These are phyloP conservation scores for Lepidurus packardi DNA, from an alignment of 1,140 invertebrate genomes.

Conservation along the genomic window DNA sequence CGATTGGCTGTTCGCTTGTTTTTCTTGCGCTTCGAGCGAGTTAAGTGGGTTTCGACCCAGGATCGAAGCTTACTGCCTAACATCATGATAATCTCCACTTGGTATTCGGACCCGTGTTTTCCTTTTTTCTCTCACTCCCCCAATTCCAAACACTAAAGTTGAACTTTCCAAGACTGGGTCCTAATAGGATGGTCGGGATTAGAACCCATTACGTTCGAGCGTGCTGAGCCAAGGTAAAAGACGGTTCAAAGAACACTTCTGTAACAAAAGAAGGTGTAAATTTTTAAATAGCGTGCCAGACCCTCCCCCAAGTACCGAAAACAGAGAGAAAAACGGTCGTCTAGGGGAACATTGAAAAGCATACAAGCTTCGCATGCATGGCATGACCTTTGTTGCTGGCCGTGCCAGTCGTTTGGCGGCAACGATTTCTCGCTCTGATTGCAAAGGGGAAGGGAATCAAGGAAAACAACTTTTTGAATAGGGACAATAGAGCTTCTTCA, in stretches of 20 bases:
- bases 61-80: conserved; percentile 16
- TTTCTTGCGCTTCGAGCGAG: neutral
- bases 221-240: conserved; percentile 9
- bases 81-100: neutral
- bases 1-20: neutral
- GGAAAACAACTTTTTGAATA: neutral
- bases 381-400: conserved; percentile 10
- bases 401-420: conserved; percentile 2
- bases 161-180: neutral
- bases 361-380: conserved; percentile 12
- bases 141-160: neutral
- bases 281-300: neutral
- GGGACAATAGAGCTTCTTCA: neutral
- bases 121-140: neutral
- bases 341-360: neutral
- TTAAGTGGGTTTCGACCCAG: conserved; percentile 15
- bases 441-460: conserved; percentile 1
- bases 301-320: neutral
- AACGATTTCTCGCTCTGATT: neutral
- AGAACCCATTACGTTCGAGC: neutral
- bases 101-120: neutral
- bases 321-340: neutral
- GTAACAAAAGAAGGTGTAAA: conserved; percentile 1
- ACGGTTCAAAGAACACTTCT: neutral
- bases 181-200: conserved; percentile 1